Base-by-base conservation (phyloP, 2,797 vertebrate genomes). In the Sphenodon punctatus region DNA sequence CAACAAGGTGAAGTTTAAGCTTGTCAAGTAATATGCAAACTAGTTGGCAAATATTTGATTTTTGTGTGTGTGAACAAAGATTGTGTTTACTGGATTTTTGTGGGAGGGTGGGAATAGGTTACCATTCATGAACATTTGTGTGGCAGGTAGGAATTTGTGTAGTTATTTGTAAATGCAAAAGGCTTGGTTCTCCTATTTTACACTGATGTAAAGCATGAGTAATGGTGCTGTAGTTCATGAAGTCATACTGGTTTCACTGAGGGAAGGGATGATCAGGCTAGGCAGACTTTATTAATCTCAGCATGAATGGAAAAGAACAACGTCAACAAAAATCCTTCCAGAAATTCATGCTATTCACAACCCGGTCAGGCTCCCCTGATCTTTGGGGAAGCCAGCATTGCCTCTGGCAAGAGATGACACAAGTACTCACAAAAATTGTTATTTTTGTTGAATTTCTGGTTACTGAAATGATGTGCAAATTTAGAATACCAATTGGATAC, bases 1-100 rank as follows among this genome's bases (percentile, higher is more conserved):
- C 69, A 67, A 64, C 55, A 81, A 42, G 19, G 17, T 64, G 83
- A 78, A 75, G 67, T 59, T 78, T 67, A 30, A 49, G 36, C 34
- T 72, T 63, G n/a, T 41, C 66, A 27, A 45, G 30, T 59, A 72
- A 53, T 32, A 43, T 16, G 51, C 11, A 60, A 61, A 1, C 2
- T 66, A 19, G 4, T 9, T 64, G 80, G 39, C 10, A 58, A 86
- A 45, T 1, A 23, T 46, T 75, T 83, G n/a, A n/a, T n/a, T n/a
- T n/a, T n/a, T n/a, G n/a, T n/a, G n/a, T n/a, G n/a, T n/a, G n/a
- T 53, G 38, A 39, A 22, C 2, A 56, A 59, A 27, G 3, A 2
- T 3, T 41, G 27, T 75, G 46, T 67, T 32, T 53, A 12, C 13
- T 13, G 32, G 34, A 34, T 23, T 69, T 65, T 67, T 58, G 56